Base-by-base conservation (phyloP, 2,888 invertebrate genomes). In the Phania funesta region DNA sequence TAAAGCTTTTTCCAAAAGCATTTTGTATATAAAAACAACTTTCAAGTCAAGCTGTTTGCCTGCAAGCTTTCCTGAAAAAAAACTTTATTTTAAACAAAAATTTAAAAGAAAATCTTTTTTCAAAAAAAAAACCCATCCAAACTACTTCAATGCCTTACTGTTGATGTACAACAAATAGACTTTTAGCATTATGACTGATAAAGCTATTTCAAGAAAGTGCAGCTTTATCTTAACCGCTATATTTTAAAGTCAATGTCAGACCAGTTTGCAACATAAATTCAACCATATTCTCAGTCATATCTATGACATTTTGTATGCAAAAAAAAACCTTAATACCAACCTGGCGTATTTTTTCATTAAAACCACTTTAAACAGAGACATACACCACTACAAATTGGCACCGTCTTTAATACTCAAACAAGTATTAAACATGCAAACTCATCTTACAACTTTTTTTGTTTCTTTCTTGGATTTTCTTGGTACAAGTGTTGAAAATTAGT, bases 281-380 rank as follows among this genome's bases (percentile, higher is more conserved):
- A 41, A 7, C 13, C 44, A 54, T 44, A 41, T 41, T 73, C 52
- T 22, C 44, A 44, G 62, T 64, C 62, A 38, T 73, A 62, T 73
- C 73, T 54, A 44, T 52, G 54, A 64, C 54, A 64, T 24, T 64
- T 9, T 13, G 20, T 64, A 64, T 74, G 64, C 74, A 64, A 64
- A 74, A 46, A 44, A 41, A 73, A n/a, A n/a, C n/a, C 64, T 74
- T 74, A 35, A 64, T 44, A 32, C n/a, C n/a, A n/a, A n/a, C 46
- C 44, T 74, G 73, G 13, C 54, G 54, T 64, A 54, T 64, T 74
- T 26, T 18, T n/a, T n/a, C n/a, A n/a, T 35, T 54, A 44, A 74
- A 64, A 54, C 46, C 24, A 64, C 54, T 74, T 74, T 35, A 64
- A 35, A n/a, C 32, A 3, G 64, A 52, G 44, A 60, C 29, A 56